Base-by-base conservation (phyloP, 2,888 invertebrate genomes). In the Epirrhoe alternata region DNA sequence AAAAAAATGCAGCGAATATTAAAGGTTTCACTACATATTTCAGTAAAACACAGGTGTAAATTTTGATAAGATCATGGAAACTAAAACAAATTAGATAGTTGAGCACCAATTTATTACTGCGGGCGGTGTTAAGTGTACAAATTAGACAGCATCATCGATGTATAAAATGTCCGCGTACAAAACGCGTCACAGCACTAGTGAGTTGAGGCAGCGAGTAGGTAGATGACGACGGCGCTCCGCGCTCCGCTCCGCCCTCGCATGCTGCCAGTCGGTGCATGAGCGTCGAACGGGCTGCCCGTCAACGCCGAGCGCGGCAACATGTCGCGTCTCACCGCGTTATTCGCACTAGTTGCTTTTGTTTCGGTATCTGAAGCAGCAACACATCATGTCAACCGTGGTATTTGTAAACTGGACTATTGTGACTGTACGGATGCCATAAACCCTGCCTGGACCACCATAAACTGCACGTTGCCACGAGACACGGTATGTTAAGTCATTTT, bases 381-480 rank as follows among this genome's bases (percentile, higher is more conserved):
- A 68, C 73, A 58, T 61, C 72, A 63, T 33, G 45, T 38, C 24
- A 16, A 53, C 1, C 51, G 47, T 10, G 92, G 92, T 63, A 87
- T 95, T 73, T 96, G 96, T 83, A 71, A 76, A 16, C 61, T 79
- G 45, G 87, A 87, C 65, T 95, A 92, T 76, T 96, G 96, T 88
- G 91, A 90, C 74, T 96, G 96, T 83, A 87, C 89, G 49, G 88
- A 93, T 57, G 94, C 91, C 59, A 90, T 92, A 33, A 94, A 94
- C 74, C 94, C 94, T 53, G 85, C 84, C 55, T 95, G 95, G 95
- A 94, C 94, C 77, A 93, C 89, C 75, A 93, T 96, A 79, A 95
- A 95, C 88, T 96, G 96, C 86, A 94, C 94, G 75, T 93, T 96
- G 77, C 88, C 90, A 69, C 84, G 85, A 64, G 88, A 93, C 80